Evolutionary conservation across 2,888 invertebrate species (phyloP), one percentile per base, ranked within the genome.

Genomic region (Amblyteles armatorius): DNA sequence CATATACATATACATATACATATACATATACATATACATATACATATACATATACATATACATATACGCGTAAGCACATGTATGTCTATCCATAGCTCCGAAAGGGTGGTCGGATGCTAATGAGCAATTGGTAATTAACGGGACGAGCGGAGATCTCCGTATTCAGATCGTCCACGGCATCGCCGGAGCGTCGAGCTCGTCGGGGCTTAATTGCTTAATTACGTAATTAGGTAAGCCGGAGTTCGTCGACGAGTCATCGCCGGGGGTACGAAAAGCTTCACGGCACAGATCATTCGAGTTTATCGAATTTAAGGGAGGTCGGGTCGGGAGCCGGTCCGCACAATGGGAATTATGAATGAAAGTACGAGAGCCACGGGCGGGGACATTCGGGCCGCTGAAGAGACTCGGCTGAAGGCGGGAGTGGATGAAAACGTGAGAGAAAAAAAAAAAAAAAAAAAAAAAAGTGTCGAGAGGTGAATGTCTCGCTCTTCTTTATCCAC

Each of bases 61-160:
- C 0, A 33, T 0, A 33, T 33, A 33, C 0, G 5, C 5, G 4
- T 33, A 33, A 0, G 0, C 5, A 6, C 6, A 33, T 33, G 4
- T 0, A 5, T 33, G 33, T 33, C 33, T 33, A 5, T 33, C 33
- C 33, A 33, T 33, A 33, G 33, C 3, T 5, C 4, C n/a, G 19
- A 19, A 19, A 57, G 40, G 44, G n/a, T 48, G 50, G 22, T 71
- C 29, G 69, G 22, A 85, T 85, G 87, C 87, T 89, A 89, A 90
- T 87, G 90, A 90, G 88, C 89, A 89, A 90, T 90, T 90, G 89
- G 89, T 88, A 90, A 90, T 90, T 90, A 88, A 87, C 86, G 87
- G 86, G 72, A 72, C 40, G 71, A 79, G 29, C n/a, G 83, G 85
- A 86, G 83, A 82, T 83, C n/a, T 19, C 44, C 13, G n/a, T 68